Evolutionary conservation across 2,113 vertebrate species (phyloP).

Genomic region (Oncorhynchus gorbuscha): DNA sequence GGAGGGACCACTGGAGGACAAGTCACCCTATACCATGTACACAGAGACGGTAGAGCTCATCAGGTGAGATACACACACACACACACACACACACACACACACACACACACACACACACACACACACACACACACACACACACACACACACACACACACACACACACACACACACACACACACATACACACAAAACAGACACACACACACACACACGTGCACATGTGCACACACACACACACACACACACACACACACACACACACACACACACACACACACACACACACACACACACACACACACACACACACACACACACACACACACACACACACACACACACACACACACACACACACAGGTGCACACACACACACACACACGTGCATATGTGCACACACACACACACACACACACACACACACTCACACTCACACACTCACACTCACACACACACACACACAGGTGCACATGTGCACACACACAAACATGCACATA

Average conservation of each 20-base stretch:
- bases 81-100: not conserved
- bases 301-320: not conserved
- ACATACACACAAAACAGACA: too few species aligned
- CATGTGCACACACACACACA: not conserved
- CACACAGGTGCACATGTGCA: too few species aligned
- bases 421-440: not conserved
- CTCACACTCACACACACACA: not conserved
- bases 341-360: not conserved
- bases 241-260: not conserved
- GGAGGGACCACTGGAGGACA: constrained; percentile 92
- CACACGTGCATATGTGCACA: too few species aligned
- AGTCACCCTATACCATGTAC: constrained; percentile 97
- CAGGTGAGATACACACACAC: constrained; percentile 72
- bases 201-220: not conserved
- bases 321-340: not conserved
- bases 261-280: not conserved
- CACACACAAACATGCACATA: not conserved
- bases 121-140: not conserved
- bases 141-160: not conserved
- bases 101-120: not conserved
- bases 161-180: not conserved
- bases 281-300: not conserved
- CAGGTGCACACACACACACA: not conserved
- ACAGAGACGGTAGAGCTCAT: constrained; percentile 98
- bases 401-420: not conserved